Evolutionary conservation across 1,140 invertebrate genomes (phyloP).

Genomic region (Apis mellifera): DNA sequence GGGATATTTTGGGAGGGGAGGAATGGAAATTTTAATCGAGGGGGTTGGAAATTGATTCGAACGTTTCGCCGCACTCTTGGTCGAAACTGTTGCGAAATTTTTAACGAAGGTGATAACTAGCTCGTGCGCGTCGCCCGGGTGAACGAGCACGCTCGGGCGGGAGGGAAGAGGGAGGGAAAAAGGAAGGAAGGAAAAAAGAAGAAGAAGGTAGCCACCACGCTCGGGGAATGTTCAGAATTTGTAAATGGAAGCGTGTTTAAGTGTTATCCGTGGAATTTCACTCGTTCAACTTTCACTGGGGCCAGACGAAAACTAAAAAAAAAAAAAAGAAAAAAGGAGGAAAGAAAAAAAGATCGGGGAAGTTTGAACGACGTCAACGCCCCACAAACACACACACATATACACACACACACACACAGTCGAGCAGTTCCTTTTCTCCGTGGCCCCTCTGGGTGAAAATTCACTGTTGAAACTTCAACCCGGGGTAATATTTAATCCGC

Average conservation of each 20-base stretch:
- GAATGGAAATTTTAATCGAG: conserved; percentile 5
- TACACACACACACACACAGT: neutral
- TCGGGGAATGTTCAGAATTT: neutral
- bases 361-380: conserved; percentile 7
- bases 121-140: too few species aligned
- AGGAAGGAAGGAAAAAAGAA: neutral
- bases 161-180: neutral
- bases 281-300: neutral
- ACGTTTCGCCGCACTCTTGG: neutral
- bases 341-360: conserved; percentile 7
- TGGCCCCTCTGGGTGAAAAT: conserved; percentile 7
- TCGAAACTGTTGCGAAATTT: neutral
- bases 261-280: conserved; percentile 3
- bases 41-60: neutral
- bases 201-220: too few species aligned
- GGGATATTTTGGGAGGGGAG: neutral
- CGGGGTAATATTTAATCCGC: conserved; percentile 23
- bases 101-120: neutral
- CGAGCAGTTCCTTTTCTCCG: neutral
- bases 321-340: neutral
- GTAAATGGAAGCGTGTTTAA: neutral
- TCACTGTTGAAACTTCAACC: conserved; percentile 14
- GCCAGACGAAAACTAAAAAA: neutral
- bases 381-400: neutral
- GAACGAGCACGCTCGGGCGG: neutral